Evolutionary conservation across 2,888 invertebrate genomes (phyloP), one percentile per base, ranked within the genome.

Genomic region (Cotesia congregata): DNA sequence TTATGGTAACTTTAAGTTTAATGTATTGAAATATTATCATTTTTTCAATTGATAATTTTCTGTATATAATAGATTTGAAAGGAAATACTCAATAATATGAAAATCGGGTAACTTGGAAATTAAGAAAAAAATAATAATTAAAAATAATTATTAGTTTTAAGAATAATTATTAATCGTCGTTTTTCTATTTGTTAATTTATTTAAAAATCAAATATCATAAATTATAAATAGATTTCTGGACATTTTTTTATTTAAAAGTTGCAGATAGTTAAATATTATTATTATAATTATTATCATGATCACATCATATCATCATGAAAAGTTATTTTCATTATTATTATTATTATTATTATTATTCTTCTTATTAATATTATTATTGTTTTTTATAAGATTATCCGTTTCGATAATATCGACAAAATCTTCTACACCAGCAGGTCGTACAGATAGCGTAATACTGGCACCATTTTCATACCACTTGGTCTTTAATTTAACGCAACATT

Each of bases 401-500:
- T 86, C 87, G 39, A 88, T 90, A 59, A 92, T 87, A 77, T 92
- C 92, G 9, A 91, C 86, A 83, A 90, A 92, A 75, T 91, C 90
- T 79, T 91, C 91, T 9, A 90, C 85, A 1, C 91, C 92, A 72
- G 90, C 89, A 65, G 90, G 89, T 76, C 90, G 89, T 1, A 92
- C 91, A 39, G 90, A 90, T 30, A 93, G 82, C 69, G 88, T 89
- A 79, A 92, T 91, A 73, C 90, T 89, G 0, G 90, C 91, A 39
- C 87, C 87, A 69, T 89, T 90, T 69, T 91, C 90, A 82, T 92
- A 90, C 91, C 90, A 90, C 12, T 88, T 86, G 0, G 91, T 90
- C 74, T 91, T 90, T 1, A 92, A 85, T 39, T 90, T 84, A 6
- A 94, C 92, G 79, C 89, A 90, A 82, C 91, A 91, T 83, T 93